A percentile compares a stretch with the other conserved stretches of the same genome.
phyloP scores from a whole-genome alignment of 2,113 vertebrate species.

The Caloenas nicobarica region DNA sequence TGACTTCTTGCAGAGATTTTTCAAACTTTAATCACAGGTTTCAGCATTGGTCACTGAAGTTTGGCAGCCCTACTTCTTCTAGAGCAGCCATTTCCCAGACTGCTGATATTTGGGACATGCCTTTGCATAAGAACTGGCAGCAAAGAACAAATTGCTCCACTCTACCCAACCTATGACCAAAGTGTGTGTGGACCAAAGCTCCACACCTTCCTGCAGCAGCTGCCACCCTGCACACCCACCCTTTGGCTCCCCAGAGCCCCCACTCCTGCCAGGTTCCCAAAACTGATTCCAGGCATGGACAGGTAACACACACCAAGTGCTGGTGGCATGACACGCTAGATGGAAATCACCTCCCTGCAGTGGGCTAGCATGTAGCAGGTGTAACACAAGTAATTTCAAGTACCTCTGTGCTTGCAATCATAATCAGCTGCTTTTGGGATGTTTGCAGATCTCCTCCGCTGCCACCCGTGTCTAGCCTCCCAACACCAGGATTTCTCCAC shows the following conservation, averaged over 20 bases:
- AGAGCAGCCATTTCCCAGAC: background rate
- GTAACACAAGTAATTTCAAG: background rate
- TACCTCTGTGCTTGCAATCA: background rate
- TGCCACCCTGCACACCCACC: background rate
- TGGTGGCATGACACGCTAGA: background rate
- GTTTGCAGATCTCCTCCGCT: background rate
- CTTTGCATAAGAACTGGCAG: background rate
- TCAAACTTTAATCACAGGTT: background rate
- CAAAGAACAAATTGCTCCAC: background rate
- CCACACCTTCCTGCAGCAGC: background rate
- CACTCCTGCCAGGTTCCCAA: background rate
- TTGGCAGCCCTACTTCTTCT: background rate
- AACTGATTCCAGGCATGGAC: background rate
- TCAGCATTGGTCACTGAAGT: background rate
- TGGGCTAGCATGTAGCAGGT: background rate
- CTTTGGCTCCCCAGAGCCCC: background rate
- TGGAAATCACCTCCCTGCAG: background rate
- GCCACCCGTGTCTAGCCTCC: background rate
- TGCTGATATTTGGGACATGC: background rate
- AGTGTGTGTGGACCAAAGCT: background rate
- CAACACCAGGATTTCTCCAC: background rate
- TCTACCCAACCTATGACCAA: background rate
- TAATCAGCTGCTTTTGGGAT: background rate
- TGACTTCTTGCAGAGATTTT: background rate
- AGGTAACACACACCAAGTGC: background rate